Evolutionary conservation across 2,797 vertebrate species (phyloP), one percentile per base, ranked within the genome.

Genomic region (Lemur catta): DNA sequence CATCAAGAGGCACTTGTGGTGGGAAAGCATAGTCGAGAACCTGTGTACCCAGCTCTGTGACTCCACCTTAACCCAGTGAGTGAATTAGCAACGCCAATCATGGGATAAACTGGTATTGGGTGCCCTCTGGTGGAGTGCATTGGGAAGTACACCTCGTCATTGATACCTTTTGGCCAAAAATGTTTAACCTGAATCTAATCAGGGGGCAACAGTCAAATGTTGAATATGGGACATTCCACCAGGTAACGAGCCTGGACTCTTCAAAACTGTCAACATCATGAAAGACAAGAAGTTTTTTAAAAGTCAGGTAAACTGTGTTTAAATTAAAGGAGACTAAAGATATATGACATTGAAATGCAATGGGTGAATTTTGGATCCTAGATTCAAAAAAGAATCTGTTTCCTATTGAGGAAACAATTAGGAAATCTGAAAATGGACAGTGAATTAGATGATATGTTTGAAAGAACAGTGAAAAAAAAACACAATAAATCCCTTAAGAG

Each of bases 371-470:
- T 18, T 35, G 28, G 50, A 84, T 61, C 38, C 12, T 63, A 84
- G 41, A 80, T 65, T 91, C 4, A 87, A 93, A 96, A 89, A 28
- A 52, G 26, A 88, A 91, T n/a, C n/a, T n/a, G n/a, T n/a, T n/a
- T 28, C 18, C 7, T 33, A 63, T 3, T 79, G 6, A 52, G 57
- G 35, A 14, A 46, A 94, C 41, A 84, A 65, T 75, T 65, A 12
- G 10, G 75, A 92, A 38, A 30, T 63, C 43, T 89, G 24, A 79
- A 72, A 96, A 38, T 63, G 57, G n/a, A 74, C 41, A 52, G n/a
- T 30, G 7, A 55, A 35, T 59, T 59, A n/a, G 28, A 85, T 7
- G 24, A 48, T n/a, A 59, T 82, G 61, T 79, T 52, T 72, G 26
- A 75, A 28, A 74, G 78, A 55, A 57, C 20, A 57, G 55, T 57